Percentiles rank a stretch among this genome's conserved stretches.
Evolutionary conservation across 2,888 invertebrate species (phyloP).

Genomic region (Orgyia antiqua): DNA sequence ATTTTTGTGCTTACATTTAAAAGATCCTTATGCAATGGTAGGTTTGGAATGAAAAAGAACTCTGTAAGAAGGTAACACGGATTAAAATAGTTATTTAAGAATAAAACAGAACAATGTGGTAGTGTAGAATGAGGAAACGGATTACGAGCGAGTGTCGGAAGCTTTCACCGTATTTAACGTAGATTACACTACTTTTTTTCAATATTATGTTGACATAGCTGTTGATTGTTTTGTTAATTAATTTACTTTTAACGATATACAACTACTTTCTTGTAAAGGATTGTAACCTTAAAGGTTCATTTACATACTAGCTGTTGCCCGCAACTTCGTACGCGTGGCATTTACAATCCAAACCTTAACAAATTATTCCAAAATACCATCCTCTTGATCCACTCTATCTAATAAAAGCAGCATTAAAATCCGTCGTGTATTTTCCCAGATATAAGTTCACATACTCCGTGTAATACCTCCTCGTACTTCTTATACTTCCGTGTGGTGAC

Average conservation of each 20-base stretch:
- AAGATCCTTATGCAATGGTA: conserved; percentile 42
- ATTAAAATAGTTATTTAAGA: conserved; percentile 23
- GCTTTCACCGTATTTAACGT: conserved; percentile 54
- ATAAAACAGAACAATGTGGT: conserved; percentile 48
- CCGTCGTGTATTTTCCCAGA: too few relatives aligned
- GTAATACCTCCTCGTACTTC: too few relatives aligned
- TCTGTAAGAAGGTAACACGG: conserved; percentile 20
- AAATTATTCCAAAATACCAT: too few relatives aligned
- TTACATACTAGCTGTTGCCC: too few relatives aligned
- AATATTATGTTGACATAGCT: conserved; percentile 25
- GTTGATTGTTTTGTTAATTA: conserved; percentile 18
- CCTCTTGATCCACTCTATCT: too few relatives aligned
- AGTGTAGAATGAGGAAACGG: conserved; percentile 48
- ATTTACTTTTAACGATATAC: conserved; percentile 13
- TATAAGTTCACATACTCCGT: too few relatives aligned
- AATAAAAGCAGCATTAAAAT: too few relatives aligned
- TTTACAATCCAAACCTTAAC: too few relatives aligned
- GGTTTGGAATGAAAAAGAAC: conserved; percentile 19
- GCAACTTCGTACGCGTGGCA: too few relatives aligned
- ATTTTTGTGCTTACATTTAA: conserved; percentile 55
- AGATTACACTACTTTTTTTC: conserved; percentile 45
- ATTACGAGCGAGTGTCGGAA: conserved; percentile 53
- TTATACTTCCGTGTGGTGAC: too few relatives aligned
- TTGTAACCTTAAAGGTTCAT: too few relatives aligned
- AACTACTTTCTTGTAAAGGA: too few relatives aligned